Evolutionary conservation across 2,797 vertebrate species (phyloP).

Genomic region (Rhinophrynus dorsalis): DNA sequence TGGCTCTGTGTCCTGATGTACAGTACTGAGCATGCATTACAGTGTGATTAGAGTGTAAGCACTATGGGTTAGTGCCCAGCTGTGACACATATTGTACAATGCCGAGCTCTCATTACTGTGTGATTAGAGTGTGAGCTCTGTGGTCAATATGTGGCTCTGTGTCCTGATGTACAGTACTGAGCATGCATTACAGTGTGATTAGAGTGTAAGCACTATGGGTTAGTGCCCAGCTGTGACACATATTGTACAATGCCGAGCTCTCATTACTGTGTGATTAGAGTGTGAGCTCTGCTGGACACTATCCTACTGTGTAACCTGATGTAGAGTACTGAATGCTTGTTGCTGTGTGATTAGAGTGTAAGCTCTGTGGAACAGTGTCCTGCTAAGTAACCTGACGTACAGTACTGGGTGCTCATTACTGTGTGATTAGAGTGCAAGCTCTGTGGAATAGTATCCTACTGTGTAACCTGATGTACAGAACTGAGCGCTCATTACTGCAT

Average conservation of each 20-base stretch:
- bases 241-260: no score
- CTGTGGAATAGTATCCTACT: neutral
- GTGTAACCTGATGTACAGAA: neutral
- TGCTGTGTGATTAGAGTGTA: neutral
- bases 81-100: no score
- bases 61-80: no score
- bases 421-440: slow-evolving; percentile 1
- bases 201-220: neutral
- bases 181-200: no score
- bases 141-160: no score
- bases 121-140: no score
- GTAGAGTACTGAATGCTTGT: neutral
- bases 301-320: no score
- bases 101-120: no score
- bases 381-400: neutral
- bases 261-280: neutral
- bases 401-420: neutral
- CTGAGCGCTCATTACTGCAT: neutral
- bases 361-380: neutral
- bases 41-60: no score
- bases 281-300: neutral
- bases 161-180: no score
- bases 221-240: neutral
- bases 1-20: no score
- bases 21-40: no score